Evolutionary conservation across 1,140 invertebrate genomes (phyloP), one percentile per base, ranked within the genome.

Genomic region (Papilio helenus): DNA sequence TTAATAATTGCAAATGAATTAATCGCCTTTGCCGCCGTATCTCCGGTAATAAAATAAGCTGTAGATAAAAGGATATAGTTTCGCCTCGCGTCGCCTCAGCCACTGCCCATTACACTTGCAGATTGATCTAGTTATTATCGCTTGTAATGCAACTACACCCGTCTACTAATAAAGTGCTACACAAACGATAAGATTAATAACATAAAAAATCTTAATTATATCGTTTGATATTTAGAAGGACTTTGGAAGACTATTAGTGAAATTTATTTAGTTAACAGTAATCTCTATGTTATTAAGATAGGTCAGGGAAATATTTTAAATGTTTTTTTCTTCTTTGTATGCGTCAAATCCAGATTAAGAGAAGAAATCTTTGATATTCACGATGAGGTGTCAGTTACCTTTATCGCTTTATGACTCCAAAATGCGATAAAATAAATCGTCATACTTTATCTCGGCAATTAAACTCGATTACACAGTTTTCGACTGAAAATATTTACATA

Each of bases 71-170:
- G 34, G 81, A 82, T 82, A 79, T 79, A 39, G 68, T 72, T 76
- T 77, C 79, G 76, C 72, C 51, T 72, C 72, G 79, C 79, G 58
- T 82, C 46, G 39, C 72, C 23, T 74, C 20, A 51, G 74, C 79
- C 79, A 16, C 68, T 79, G 77, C 80, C 83, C 72, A 89, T 89
- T 87, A 87, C 87, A 87, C 86, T 87, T 88, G 87, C 83, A 88
- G 84, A 88, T 88, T 84, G 83, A 84, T 88, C 81, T 81, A 80
- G 82, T 88, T 85, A 88, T 89, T 88, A 90, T 85, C 85, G 84
- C 88, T 82, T 85, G 86, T 88, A 87, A 88, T 89, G 84, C 85
- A 84, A 81, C 23, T 29, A 26, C 23, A 29, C 23, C 23, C 12
- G 23, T 29, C 61, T 29, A 4, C 10, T 12, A 61, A 61, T 61